Percentiles rank a stretch among this genome's conserved stretches.
These are phyloP conservation scores for Pygoscelis antarcticus DNA, from an alignment of 2,113 vertebrate species.

Conservation along the genomic window DNA sequence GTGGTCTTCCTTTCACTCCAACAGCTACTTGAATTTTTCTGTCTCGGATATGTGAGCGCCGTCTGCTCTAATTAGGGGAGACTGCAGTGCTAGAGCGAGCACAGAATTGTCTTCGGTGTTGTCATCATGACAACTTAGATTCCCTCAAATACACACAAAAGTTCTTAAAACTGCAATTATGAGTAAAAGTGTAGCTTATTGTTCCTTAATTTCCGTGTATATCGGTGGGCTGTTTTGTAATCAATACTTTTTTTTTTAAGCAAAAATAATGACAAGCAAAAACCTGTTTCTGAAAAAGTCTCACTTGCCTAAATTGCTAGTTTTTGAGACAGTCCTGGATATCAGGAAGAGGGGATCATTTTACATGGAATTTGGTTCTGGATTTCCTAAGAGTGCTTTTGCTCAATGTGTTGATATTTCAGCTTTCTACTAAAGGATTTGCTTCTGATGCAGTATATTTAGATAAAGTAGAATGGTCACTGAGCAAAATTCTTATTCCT, in stretches of 20 bases:
- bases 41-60: background rate
- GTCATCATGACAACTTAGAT: background rate
- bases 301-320: rapidly evolving
- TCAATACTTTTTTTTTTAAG: background rate
- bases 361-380: background rate
- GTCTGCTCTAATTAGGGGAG: background rate
- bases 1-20: background rate
- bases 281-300: background rate
- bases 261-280: background rate
- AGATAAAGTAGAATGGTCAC: background rate
- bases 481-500: background rate
- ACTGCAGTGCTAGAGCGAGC: background rate
- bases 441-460: background rate
- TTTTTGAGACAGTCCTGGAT: background rate
- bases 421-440: background rate
- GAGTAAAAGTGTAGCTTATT: background rate
- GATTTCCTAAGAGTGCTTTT: background rate
- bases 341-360: background rate
- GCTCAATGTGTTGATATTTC: background rate
- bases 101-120: background rate
- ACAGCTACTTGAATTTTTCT: background rate
- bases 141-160: background rate
- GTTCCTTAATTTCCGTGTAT: background rate
- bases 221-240: background rate
- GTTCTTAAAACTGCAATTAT: background rate